Conservation (phyloP, 2,888 invertebrate species). For the Thecocarcelia acutangulata region DNA sequence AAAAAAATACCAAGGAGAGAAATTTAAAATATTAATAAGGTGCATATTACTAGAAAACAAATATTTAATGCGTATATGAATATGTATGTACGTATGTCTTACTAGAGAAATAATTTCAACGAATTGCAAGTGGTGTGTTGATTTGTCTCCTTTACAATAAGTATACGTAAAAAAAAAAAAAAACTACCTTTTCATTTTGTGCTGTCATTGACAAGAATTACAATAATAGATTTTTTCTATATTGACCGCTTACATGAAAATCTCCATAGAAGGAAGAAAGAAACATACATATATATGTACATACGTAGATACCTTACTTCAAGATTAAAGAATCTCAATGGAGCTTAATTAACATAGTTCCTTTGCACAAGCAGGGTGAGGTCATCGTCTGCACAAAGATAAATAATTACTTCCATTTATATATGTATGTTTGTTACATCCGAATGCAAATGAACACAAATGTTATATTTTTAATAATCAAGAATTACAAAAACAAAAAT, state of each 20-base stretch:
- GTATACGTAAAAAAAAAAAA: too few relatives aligned
- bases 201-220: too few relatives aligned
- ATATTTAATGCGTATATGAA: not conserved
- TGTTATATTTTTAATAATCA: too few relatives aligned
- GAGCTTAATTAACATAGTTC: not conserved
- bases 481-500: too few relatives aligned
- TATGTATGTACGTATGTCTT: not conserved
- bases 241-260: too few relatives aligned
- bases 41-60: slow-evolving; percentile 12
- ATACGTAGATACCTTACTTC: not conserved
- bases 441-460: too few relatives aligned
- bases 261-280: too few relatives aligned
- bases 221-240: too few relatives aligned
- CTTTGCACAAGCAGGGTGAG: slow-evolving; percentile 31
- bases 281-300: slow-evolving; percentile 20
- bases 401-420: not conserved
- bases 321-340: not conserved
- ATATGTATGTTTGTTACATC: not conserved
- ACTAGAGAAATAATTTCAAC: slow-evolving; percentile 27
- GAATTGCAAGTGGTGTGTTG: not conserved
- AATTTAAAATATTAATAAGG: slow-evolving; percentile 4
- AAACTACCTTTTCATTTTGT: too few relatives aligned
- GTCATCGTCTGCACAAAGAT: slow-evolving; percentile 15
- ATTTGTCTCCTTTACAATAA: too few relatives aligned
- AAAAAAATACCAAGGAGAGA: not conserved